Percentiles rank a stretch among this genome's conserved stretches.
Evolutionary conservation across 2,113 vertebrate genomes (phyloP).

Genomic region (Cyprinodon brontotheroides): DNA sequence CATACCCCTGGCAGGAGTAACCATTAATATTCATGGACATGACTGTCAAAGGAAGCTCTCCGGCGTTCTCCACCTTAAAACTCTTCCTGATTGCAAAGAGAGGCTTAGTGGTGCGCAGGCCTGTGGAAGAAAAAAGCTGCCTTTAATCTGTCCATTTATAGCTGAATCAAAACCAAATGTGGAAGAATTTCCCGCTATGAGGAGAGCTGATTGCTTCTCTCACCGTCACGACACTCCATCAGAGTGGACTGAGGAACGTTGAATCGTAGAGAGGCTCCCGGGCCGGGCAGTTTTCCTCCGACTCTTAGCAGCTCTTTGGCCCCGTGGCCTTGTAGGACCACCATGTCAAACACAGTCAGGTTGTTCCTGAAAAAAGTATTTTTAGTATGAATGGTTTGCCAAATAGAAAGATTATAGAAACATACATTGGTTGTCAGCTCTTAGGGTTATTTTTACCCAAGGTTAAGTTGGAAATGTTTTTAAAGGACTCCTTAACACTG

Average conservation of each 20-base stretch:
- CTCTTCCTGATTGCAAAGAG: conserved; percentile 90
- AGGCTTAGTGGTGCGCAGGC: conserved; percentile 91
- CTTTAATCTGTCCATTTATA: not conserved
- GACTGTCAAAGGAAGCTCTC: conserved; percentile 91
- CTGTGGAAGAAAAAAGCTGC: conserved; percentile 61
- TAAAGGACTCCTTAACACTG: no score
- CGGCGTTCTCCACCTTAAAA: conserved; percentile 96
- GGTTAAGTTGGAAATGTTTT: no score
- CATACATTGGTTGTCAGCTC: no score
- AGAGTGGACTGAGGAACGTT: conserved; percentile 96
- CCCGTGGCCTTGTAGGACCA: conserved; percentile 89
- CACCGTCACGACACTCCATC: conserved; percentile 95
- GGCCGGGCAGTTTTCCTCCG: conserved; percentile 90
- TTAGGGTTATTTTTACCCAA: no score
- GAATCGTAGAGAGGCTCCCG: conserved; percentile 90
- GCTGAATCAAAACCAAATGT: not conserved
- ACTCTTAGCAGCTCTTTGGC: conserved; percentile 92
- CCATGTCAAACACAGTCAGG: conserved; percentile 90
- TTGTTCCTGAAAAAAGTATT: conserved; percentile 86
- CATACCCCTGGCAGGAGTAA: conserved; percentile 95
- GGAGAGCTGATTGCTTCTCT: conserved; percentile 55
- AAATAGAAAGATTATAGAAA: no score
- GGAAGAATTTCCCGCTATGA: not conserved
- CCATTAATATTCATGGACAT: conserved; percentile 97
- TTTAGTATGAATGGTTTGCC: no score